These are phyloP conservation scores for Mormyrus hasselquistii DNA, from an alignment of 2,797 vertebrate genomes.

Conservation along the genomic window DNA sequence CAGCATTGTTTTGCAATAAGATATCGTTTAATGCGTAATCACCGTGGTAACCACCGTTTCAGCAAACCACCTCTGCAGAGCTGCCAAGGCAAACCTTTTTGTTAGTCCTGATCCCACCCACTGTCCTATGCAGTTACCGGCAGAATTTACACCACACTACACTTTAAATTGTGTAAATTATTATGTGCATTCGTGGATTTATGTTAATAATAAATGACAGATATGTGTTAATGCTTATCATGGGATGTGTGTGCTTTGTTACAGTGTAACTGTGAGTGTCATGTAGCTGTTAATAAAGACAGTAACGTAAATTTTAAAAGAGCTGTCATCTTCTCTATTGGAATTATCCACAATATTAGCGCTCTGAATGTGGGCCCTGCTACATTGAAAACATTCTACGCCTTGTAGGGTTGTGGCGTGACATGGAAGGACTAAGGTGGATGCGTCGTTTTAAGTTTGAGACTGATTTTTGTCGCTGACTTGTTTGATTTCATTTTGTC, in stretches of 20 bases:
- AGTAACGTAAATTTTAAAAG: background rate
- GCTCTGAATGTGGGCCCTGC: background rate
- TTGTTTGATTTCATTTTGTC: background rate
- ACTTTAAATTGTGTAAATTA: background rate
- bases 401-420: background rate
- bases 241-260: background rate
- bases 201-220: background rate
- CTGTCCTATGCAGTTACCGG: background rate
- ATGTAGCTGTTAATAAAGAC: background rate
- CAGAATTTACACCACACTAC: background rate
- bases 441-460: background rate
- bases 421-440: background rate
- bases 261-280: background rate
- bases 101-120: background rate
- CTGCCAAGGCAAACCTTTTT: background rate
- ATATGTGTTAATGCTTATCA: background rate
- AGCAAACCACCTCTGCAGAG: background rate
- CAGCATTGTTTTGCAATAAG: background rate
- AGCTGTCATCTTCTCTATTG: background rate
- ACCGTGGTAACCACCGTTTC: background rate
- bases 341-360: background rate
- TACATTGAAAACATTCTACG: background rate
- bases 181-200: background rate
- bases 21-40: background rate
- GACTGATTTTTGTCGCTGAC: background rate